Conservation (phyloP, 2,797 vertebrate species). For the Amblyraja radiata region DNA sequence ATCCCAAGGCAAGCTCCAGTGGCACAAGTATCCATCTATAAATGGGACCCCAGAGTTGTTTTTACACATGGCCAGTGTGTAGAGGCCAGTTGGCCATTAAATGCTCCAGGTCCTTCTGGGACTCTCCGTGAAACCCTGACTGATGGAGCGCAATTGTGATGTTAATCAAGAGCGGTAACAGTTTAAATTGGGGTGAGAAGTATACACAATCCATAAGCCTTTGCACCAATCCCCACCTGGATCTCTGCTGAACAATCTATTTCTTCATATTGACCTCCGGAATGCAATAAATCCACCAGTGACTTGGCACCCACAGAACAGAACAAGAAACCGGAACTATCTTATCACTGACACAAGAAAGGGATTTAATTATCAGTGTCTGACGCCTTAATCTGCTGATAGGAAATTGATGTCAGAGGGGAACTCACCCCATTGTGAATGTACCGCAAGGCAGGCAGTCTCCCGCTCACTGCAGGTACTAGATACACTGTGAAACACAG, state of each 20-base stretch:
- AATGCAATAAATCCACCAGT: not conserved
- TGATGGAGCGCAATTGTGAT: not conserved
- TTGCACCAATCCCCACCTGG: not conserved
- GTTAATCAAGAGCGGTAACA: conserved; percentile 5
- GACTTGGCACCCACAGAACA: not conserved
- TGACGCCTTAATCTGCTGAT: conserved; percentile 12
- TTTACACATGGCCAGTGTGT: not conserved
- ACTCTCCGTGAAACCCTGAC: not conserved
- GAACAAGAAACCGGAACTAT: not conserved
- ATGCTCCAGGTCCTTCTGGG: not conserved
- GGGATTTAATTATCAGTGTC: not conserved
- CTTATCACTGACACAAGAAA: not conserved
- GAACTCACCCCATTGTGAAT: not conserved
- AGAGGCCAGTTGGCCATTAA: not conserved
- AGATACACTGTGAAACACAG: not conserved
- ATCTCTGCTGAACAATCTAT: not conserved
- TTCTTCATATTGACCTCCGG: not conserved
- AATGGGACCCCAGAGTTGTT: not conserved
- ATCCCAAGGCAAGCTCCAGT: not conserved
- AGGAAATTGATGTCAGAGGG: not conserved
- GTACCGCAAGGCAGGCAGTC: not conserved
- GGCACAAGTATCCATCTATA: not conserved
- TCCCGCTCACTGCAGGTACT: not conserved
- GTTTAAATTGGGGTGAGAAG: not conserved
- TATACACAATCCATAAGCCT: not conserved